Evolutionary conservation across 2,888 invertebrate species (phyloP).

Genomic region (Cancer borealis): DNA sequence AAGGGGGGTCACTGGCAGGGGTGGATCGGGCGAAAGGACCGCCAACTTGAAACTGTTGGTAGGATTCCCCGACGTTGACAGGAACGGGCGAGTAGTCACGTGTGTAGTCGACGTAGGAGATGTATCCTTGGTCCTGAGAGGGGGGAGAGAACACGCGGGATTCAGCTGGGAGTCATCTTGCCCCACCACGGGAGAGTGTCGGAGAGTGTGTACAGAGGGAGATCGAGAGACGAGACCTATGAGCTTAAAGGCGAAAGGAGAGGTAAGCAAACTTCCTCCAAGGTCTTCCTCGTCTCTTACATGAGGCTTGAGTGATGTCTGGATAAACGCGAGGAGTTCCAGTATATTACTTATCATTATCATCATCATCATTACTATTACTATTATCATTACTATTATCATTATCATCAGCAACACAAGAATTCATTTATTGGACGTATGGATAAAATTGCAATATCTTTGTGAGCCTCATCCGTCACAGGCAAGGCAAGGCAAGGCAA

Average conservation of each 20-base stretch:
- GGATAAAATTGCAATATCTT: background rate
- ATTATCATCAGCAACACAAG: background rate
- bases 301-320: slow-evolving; percentile 17
- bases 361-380: slow-evolving; percentile 29
- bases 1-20: slow-evolving; percentile 74
- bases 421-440: background rate
- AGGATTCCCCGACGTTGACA: slow-evolving; percentile 63
- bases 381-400: slow-evolving; percentile 17
- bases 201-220: slow-evolving; percentile 38
- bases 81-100: slow-evolving; percentile 89
- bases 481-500: background rate
- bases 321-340: slow-evolving; percentile 25
- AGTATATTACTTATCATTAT: slow-evolving; percentile 2
- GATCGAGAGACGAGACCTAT: slow-evolving; percentile 26
- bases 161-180: slow-evolving; percentile 1
- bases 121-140: slow-evolving; percentile 84
- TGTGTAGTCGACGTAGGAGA: slow-evolving; percentile 92
- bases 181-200: background rate
- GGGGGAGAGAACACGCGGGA: slow-evolving; percentile 42
- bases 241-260: slow-evolving; percentile 43
- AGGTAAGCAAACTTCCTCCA: slow-evolving; percentile 36
- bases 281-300: slow-evolving; percentile 28
- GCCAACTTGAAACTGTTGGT: slow-evolving; percentile 72
- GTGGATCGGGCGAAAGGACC: slow-evolving; percentile 75
- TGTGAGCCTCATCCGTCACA: slow-evolving; percentile 24